phyloP scores from a whole-genome alignment of 2,888 invertebrate species.

The Pilophorus perplexus region DNA sequence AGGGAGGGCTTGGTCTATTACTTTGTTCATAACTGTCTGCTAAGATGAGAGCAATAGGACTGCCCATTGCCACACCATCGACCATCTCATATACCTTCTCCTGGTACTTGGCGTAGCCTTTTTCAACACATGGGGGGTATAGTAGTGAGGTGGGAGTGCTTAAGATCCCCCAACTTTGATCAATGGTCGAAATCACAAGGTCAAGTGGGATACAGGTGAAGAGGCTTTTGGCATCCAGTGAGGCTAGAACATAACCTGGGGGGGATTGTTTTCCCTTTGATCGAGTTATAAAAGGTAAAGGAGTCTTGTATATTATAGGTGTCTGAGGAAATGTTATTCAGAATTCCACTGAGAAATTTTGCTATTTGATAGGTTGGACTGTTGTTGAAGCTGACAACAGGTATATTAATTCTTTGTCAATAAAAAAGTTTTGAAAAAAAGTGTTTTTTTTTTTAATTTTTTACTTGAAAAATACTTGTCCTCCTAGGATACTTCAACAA shows the following conservation, averaged over 20 bases:
- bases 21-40: background rate
- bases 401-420: no score
- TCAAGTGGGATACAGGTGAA: background rate
- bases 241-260: background rate
- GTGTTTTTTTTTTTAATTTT: no score
- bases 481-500: no score
- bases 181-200: background rate
- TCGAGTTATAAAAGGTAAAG: background rate
- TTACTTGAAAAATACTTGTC: no score
- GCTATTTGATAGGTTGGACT: constrained; percentile 5
- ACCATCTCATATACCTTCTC: background rate
- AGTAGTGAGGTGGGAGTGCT: background rate
- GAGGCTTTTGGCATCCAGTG: constrained; percentile 6
- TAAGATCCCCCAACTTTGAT: background rate
- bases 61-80: background rate
- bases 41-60: no score
- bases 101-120: background rate
- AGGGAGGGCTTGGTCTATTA: constrained; percentile 8
- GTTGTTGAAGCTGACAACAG: constrained; percentile 10
- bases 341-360: background rate
- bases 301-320: background rate
- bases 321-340: background rate
- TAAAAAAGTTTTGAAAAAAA: no score
- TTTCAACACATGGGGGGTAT: background rate
- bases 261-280: background rate